These are phyloP conservation scores for Metellina segmentata DNA, from an alignment of 2,888 invertebrate genomes.

Conservation along the genomic window DNA sequence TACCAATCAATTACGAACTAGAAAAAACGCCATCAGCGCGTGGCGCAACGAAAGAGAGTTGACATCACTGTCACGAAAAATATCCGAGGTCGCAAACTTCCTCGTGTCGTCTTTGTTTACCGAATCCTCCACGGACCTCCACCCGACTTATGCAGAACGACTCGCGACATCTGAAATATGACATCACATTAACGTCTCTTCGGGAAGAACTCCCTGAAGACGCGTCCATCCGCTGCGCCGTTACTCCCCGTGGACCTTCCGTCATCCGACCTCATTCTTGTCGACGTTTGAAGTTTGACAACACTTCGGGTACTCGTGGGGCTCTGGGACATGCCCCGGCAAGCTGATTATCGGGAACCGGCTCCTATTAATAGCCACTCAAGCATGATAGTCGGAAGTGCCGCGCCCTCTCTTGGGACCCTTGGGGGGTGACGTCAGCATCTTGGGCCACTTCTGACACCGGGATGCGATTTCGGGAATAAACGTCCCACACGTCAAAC, in stretches of 20 bases:
- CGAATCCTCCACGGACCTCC: no score
- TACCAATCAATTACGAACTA: no score
- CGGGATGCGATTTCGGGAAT: no score
- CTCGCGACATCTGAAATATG: constrained; percentile 13
- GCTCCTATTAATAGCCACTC: constrained; percentile 50
- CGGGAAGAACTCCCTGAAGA: constrained; percentile 8
- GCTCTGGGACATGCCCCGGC: not conserved
- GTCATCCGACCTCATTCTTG: constrained; percentile 38
- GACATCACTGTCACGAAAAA: no score
- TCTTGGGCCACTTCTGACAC: constrained; percentile 6
- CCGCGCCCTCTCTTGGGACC: not conserved
- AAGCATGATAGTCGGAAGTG: constrained; percentile 2
- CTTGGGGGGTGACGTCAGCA: constrained; percentile 53
- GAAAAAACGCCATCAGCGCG: no score
- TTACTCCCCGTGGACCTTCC: constrained; percentile 5
- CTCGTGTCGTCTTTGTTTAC: no score
- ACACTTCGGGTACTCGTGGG: constrained; percentile 13
- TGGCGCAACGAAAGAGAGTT: no score
- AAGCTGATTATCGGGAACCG: constrained; percentile 44
- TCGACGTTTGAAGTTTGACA: constrained; percentile 62
- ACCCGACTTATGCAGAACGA: no score
- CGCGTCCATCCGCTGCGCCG: constrained; percentile 25
- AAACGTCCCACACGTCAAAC: no score
- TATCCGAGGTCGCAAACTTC: no score
- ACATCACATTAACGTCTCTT: constrained; percentile 6